Base-by-base conservation (phyloP, 2,888 invertebrate genomes). In the Aquatica leii region DNA sequence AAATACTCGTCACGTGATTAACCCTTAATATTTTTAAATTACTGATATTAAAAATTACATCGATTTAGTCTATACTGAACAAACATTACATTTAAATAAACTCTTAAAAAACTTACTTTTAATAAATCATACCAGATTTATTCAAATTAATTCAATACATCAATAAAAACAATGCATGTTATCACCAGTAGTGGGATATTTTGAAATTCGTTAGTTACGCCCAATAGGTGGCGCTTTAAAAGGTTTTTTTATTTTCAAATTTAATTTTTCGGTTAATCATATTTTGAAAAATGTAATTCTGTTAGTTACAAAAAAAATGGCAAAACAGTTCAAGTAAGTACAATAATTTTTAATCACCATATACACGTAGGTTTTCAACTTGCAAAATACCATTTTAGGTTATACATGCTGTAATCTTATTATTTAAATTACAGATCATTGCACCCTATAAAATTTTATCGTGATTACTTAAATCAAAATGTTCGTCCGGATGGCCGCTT, bases 401-500 rank as follows among this genome's bases (percentile, higher is more conserved):
- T 46, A 46, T 18, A 24, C 46, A 20, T 17, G 46, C 46, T 46
- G 3, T 17, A 43, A 3, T 3, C 12, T 8, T 17, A 2, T 17
- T 20, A 18, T 20, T n/a, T n/a, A 5, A 12, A 11, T 46, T 46
- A 11, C 18, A 93, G 93, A 79, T 84, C 87, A 35, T 87, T 93
- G 69, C 91, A 92, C 79, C 93, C 92, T 1, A 83, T 86, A 3
- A 92, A 93, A 79, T 93, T 89, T 76, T 90, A 91, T 72, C 85
- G 89, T 70, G 90, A 92, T 77, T 90, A 90, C 78, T 83, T 93
- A 63, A 85, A 87, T 49, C 86, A 88, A 72, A 84, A 89, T 70
- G 82, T 90, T 58, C 84, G 95, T 50, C 92, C 93, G 2, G 94
- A 95, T 81, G 92, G 92, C 1, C 84, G 95, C 76, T 86, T 87